Conservation (phyloP, 2,797 vertebrate species). For the Macrochelys suwanniensis region DNA sequence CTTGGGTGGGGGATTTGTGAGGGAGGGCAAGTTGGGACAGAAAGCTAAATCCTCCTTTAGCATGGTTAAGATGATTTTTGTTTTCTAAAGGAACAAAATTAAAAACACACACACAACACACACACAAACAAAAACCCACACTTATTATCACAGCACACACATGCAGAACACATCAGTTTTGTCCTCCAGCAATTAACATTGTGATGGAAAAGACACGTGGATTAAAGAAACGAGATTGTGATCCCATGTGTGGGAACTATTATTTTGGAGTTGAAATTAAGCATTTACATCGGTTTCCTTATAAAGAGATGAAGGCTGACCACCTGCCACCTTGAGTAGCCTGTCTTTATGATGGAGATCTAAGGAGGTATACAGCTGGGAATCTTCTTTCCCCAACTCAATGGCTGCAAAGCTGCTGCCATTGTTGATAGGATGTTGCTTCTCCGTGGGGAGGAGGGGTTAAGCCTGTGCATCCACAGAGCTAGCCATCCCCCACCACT, state of each 20-base stretch:
- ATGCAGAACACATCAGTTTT: neutral
- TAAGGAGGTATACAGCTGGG: neutral
- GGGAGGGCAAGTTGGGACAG: constrained; percentile 90
- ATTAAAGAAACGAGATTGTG: neutral
- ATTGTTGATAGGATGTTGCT: fast-evolving
- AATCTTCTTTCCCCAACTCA: neutral
- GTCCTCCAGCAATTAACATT: neutral
- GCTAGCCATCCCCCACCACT: neutral
- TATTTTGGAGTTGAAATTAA: neutral
- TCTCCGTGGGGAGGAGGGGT: fast-evolving
- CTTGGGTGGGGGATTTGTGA: constrained; percentile 81
- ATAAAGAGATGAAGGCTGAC: neutral
- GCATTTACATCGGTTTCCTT: neutral
- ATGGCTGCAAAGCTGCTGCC: fast-evolving
- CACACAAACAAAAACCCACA: constrained; percentile 47
- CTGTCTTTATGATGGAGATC: neutral
- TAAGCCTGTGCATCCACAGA: neutral
- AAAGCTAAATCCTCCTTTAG: constrained; percentile 88
- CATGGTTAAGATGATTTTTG: constrained; percentile 80
- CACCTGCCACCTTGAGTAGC: neutral
- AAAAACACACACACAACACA: constrained; percentile 41
- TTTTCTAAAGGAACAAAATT: constrained; percentile 85
- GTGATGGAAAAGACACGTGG: neutral
- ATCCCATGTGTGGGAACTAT: neutral
- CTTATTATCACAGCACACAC: constrained; percentile 41